Evolutionary conservation across 2,888 invertebrate genomes (phyloP).

Genomic region (Deroplatys truncata): DNA sequence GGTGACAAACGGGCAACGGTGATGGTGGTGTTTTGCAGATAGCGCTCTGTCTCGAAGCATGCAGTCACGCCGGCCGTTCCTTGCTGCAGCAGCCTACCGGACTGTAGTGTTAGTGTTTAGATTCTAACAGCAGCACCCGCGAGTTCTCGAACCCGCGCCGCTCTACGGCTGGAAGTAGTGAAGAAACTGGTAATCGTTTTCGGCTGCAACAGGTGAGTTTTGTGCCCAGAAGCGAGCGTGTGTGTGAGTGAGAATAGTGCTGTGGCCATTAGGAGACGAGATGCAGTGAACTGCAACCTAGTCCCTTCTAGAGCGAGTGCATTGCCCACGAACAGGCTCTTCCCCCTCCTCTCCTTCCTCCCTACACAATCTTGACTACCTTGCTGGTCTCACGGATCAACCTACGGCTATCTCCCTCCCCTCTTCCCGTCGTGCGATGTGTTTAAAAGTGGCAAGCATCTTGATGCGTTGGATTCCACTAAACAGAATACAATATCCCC

Average conservation of each 20-base stretch:
- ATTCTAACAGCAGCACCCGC: not conserved
- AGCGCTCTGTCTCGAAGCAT: not conserved
- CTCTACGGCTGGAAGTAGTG: not conserved
- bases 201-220: slow-evolving; percentile 2
- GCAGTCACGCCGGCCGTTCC: not conserved
- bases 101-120: not conserved
- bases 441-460: not conserved
- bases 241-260: not conserved
- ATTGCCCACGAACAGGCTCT: slow-evolving; percentile 12
- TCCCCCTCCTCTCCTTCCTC: not conserved
- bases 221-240: not conserved
- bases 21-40: slow-evolving; percentile 7
- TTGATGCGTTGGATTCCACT: too few relatives aligned
- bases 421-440: not conserved
- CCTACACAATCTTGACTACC: not conserved
- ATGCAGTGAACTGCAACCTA: slow-evolving; percentile 14
- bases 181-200: not conserved
- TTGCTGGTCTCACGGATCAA: slow-evolving; percentile 7
- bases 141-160: not conserved
- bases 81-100: not conserved
- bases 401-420: not conserved
- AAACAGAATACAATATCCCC: not conserved
- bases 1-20: slow-evolving; percentile 25
- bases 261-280: slow-evolving; percentile 7
- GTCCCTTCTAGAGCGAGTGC: not conserved